These are phyloP conservation scores for Watsonalla cultraria DNA, from an alignment of 2,888 invertebrate species.

Conservation along the genomic window DNA sequence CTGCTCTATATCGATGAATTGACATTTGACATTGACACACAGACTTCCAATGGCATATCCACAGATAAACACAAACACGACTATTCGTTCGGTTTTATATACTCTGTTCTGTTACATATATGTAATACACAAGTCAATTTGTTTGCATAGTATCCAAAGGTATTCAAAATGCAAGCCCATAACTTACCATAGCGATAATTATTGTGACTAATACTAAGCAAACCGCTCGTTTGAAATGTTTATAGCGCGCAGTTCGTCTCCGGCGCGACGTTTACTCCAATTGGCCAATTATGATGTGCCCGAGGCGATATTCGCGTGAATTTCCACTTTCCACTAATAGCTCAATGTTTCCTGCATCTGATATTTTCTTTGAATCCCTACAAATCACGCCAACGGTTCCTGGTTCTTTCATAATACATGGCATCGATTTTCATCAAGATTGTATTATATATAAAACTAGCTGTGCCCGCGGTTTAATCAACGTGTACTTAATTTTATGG, in stretches of 20 bases:
- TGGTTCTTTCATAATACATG: not conserved
- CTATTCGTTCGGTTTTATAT: too few species aligned
- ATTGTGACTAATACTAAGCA: constrained; percentile 40
- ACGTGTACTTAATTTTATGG: too few species aligned
- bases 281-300: constrained; percentile 36
- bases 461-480: too few species aligned
- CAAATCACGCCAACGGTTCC: not conserved
- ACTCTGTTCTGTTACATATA: too few species aligned
- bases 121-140: constrained; percentile 3
- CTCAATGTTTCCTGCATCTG: not conserved
- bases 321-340: constrained; percentile 8
- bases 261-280: constrained; percentile 37
- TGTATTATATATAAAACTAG: not conserved
- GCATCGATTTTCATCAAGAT: not conserved
- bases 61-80: too few species aligned
- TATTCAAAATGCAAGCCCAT: constrained; percentile 5
- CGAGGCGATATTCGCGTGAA: constrained; percentile 5
- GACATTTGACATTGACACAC: too few species aligned
- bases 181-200: constrained; percentile 32
- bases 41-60: too few species aligned
- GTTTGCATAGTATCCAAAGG: constrained; percentile 1
- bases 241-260: constrained; percentile 31
- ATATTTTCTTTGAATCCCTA: not conserved
- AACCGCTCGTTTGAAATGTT: constrained; percentile 45
- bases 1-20: too few species aligned